Conservation (phyloP, 1,140 invertebrate species). For the Ceratina japonica region DNA sequence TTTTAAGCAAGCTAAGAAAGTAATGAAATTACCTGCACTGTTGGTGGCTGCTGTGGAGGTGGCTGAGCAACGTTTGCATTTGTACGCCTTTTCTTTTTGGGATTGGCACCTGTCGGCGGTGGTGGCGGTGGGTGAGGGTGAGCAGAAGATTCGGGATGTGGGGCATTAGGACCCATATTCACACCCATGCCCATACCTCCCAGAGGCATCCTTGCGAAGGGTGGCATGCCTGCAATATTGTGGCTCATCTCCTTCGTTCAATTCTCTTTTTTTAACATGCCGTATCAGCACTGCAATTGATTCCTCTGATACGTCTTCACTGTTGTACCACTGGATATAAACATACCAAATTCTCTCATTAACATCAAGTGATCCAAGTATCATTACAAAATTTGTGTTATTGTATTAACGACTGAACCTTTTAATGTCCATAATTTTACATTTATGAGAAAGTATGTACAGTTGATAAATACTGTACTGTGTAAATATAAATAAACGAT, state of each 20-base stretch:
- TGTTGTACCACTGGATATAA: slow-evolving; percentile 34
- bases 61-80: slow-evolving; percentile 78
- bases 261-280: slow-evolving; percentile 77
- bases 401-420: no score
- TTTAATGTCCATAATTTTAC: slow-evolving; percentile 20
- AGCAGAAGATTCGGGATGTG: slow-evolving; percentile 80
- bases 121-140: slow-evolving; percentile 78
- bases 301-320: slow-evolving; percentile 51
- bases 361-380: no score
- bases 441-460: slow-evolving; percentile 4
- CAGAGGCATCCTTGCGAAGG: slow-evolving; percentile 79
- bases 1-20: not conserved
- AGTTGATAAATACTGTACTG: slow-evolving; percentile 52
- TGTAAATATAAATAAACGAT: slow-evolving; percentile 69
- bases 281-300: slow-evolving; percentile 64
- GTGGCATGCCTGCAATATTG: slow-evolving; percentile 80
- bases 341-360: not conserved
- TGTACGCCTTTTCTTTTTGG: slow-evolving; percentile 83
- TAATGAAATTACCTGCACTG: slow-evolving; percentile 72
- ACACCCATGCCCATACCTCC: slow-evolving; percentile 80
- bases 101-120: slow-evolving; percentile 79
- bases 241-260: slow-evolving; percentile 78
- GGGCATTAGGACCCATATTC: slow-evolving; percentile 74
- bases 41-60: slow-evolving; percentile 79
- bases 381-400: no score